Base-by-base conservation (phyloP, 2,113 vertebrate genomes). In the Peromyscus polionotus region DNA sequence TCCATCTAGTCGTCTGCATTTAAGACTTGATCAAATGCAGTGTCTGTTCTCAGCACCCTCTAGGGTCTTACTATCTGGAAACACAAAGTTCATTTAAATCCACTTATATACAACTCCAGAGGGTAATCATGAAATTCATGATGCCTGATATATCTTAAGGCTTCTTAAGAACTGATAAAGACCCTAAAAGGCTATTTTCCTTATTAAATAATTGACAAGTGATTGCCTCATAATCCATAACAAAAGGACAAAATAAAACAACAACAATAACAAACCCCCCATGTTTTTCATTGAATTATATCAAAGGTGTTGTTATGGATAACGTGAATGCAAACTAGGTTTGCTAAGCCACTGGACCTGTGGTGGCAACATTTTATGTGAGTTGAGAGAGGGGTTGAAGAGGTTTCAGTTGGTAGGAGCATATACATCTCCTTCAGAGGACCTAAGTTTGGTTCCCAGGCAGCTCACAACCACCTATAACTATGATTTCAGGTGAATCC, bases 81-180 rank as follows among this genome's bases (percentile, higher is more conserved):
- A 95, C 87, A 48, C 54, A 14, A 17, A 86, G 39, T 83, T 93
- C 76, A 90, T 70, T 91, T 94, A 79, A 76, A 63, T 22, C 3
- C n/a, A 63, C 22, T 63, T 17, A 57, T 20, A 57, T 75, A 42
- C 42, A 39, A 75, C 8, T 89, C 75, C 7, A 63, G 67, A 86
- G 3, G 70, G 31, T n/a, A 63, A 10, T 72, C 22, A 72, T 67
- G 22, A 72, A 61, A 89, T 72, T 36, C 24, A 93, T 14, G 11
- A 67, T 61, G 59, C 59, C n/a, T 90, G n/a, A 45, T 83, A 20
- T 24, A 76, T 39, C 7, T 42, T 61, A 51, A 3, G 4, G 7
- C 33, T 91, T 85, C 57, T 83, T 51, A 93, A 19, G 11, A 76
- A 80, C 42, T 85, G 75, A 81, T 22, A 79, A 72, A 91, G 36